Base-by-base conservation (phyloP, 2,888 invertebrate genomes). In the Geophilus truncorum region DNA sequence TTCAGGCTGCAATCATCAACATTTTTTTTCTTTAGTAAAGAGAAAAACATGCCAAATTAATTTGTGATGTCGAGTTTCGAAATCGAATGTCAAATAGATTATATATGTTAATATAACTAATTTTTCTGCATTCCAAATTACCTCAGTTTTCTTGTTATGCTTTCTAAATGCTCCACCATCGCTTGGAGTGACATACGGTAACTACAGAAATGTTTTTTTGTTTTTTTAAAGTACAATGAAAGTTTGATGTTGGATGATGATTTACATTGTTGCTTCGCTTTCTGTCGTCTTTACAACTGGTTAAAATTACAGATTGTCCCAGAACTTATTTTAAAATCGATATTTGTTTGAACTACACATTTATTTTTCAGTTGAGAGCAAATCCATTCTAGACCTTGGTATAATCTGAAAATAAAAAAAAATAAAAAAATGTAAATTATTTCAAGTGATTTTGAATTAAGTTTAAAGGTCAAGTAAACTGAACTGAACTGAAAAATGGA, bases 371-470 rank as follows among this genome's bases (percentile, higher is more conserved):
- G 91, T 85, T 94, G 91, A 86, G 93, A 94, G 80, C 93, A 94
- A 86, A 96, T 95, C 96, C 96, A 96, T 88, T 96, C 95, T 82
- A 96, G 89, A 62, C 95, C 96, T 89, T 95, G 93, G 87, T 95
- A 94, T 83, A 96, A 90, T 84, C 95, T 95, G 89, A 90, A 84
- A 75, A 36, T 80, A 81, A 77, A 51, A 83, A 25, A n/a, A n/a
- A n/a, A n/a, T n/a, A n/a, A n/a, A n/a, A n/a, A n/a, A n/a, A n/a
- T n/a, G n/a, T n/a, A n/a, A n/a, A n/a, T n/a, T n/a, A n/a, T n/a
- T n/a, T n/a, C n/a, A n/a, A n/a, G n/a, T n/a, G n/a, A n/a, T n/a
- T n/a, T n/a, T n/a, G n/a, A n/a, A n/a, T n/a, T n/a, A n/a, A n/a
- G n/a, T n/a, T n/a, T n/a, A n/a, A n/a, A n/a, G n/a, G n/a, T n/a